Percentiles rank a stretch among this genome's conserved stretches.
Conservation (phyloP, 2,888 invertebrate species). For the Drosophila anomalata region DNA sequence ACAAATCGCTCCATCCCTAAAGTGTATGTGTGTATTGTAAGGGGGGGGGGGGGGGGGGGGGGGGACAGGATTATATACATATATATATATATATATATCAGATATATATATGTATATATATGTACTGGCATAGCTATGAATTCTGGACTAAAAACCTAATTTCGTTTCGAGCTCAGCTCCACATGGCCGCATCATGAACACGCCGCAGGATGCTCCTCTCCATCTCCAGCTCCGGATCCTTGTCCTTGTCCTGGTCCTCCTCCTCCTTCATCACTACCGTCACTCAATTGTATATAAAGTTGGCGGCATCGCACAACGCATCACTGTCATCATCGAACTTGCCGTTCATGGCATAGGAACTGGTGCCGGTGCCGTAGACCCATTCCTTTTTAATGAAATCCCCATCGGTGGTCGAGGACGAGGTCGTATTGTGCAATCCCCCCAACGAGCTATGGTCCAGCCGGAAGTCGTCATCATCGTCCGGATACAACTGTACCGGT, state of each 20-base stretch:
- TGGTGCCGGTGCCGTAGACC: slow-evolving; percentile 81
- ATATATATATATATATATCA: background rate
- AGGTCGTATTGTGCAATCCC: slow-evolving; percentile 80
- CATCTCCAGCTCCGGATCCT: slow-evolving; percentile 1
- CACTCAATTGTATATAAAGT: slow-evolving; percentile 83
- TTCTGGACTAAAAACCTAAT: slow-evolving; percentile 4
- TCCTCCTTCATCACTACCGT: slow-evolving; percentile 9
- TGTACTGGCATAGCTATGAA: slow-evolving; percentile 17
- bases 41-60: background rate
- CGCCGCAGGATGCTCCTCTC: slow-evolving; percentile 17
- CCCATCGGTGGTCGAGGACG: slow-evolving; percentile 82
- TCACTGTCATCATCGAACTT: slow-evolving; percentile 83
- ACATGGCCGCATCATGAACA: slow-evolving; percentile 44
- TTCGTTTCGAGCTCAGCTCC: slow-evolving; percentile 24
- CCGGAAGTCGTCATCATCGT: slow-evolving; percentile 83
- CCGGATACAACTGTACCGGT: slow-evolving; percentile 82
- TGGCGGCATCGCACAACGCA: slow-evolving; percentile 83
- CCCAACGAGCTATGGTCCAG: slow-evolving; percentile 83
- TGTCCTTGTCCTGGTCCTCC: background rate
- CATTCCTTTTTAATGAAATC: slow-evolving; percentile 84
- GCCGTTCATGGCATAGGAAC: slow-evolving; percentile 82
- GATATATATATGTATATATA: slow-evolving; percentile 21
- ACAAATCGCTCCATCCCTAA: slow-evolving; percentile 12
- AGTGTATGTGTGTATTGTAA: background rate
- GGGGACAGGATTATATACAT: background rate